Conservation (phyloP, 2,797 vertebrate species). For the Gobio occitaniae region DNA sequence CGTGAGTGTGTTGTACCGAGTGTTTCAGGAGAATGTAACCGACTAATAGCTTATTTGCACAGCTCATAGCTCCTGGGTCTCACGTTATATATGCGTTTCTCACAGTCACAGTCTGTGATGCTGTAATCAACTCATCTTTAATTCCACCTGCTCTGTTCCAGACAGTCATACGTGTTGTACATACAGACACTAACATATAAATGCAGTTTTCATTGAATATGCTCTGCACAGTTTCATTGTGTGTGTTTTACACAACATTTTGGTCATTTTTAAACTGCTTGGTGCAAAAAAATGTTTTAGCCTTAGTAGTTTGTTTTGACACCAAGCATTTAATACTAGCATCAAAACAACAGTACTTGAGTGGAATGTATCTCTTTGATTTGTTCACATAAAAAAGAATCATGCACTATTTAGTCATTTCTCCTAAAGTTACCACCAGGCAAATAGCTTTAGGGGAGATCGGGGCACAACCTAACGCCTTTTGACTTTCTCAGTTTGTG, state of each 20-base stretch:
- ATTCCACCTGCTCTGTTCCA: constrained; percentile 29
- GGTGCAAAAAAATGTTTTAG: neutral
- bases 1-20: constrained; percentile 1
- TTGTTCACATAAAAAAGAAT: neutral
- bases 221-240: neutral
- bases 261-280: neutral
- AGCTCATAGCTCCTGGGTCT: constrained; percentile 39
- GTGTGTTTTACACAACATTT: neutral
- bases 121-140: constrained; percentile 52
- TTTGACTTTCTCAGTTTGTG: too few relatives aligned
- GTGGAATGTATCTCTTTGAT: neutral
- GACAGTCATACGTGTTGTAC: neutral
- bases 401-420: neutral
- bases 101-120: constrained; percentile 43
- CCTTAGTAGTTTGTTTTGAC: neutral
- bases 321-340: neutral
- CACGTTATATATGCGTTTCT: constrained; percentile 45
- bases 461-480: too few relatives aligned
- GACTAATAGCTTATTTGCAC: constrained; percentile 53
- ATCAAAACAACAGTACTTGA: neutral
- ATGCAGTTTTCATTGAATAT: neutral
- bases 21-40: constrained; percentile 23
- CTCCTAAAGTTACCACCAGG: too few relatives aligned
- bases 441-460: too few relatives aligned
- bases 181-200: constrained; percentile 25